phyloP scores from a whole-genome alignment of 2,113 vertebrate species.

The Pollimyrus isidori region DNA sequence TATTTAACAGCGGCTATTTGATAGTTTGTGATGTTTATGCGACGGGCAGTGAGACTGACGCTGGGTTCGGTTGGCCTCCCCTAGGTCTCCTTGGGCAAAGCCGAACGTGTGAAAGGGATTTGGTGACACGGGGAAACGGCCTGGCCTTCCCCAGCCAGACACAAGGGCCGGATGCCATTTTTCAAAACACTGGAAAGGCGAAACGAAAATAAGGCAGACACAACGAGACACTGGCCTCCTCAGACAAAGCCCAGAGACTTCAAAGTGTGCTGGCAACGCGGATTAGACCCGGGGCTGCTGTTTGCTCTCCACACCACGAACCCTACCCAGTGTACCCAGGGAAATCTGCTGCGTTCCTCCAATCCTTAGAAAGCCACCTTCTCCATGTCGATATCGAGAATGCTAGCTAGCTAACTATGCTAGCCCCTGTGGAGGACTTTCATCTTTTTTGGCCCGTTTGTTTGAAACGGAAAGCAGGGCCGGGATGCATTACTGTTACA shows the following conservation, averaged over 20 bases:
- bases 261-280: not conserved
- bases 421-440: constrained; percentile 15
- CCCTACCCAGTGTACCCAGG: constrained; percentile 57
- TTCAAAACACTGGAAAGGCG: not conserved
- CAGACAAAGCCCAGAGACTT: constrained; percentile 13
- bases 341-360: constrained; percentile 60
- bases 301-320: constrained; percentile 53
- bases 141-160: constrained; percentile 20
- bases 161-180: constrained; percentile 11
- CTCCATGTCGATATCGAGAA: constrained; percentile 27
- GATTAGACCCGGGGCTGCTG: constrained; percentile 40
- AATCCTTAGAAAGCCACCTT: constrained; percentile 56
- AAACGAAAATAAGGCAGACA: constrained; percentile 14
- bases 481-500: not conserved
- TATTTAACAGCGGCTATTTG: not conserved
- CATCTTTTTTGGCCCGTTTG: not conserved
- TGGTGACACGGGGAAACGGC: constrained; percentile 33
- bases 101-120: constrained; percentile 33
- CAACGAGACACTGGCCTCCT: constrained; percentile 2
- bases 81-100: constrained; percentile 31
- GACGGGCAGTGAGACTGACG: not conserved
- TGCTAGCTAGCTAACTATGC: constrained; percentile 27
- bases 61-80: not conserved
- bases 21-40: not conserved
- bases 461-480: not conserved